These are phyloP conservation scores for Euplagia quadripunctaria DNA, from an alignment of 2,888 invertebrate genomes.

Conservation along the genomic window DNA sequence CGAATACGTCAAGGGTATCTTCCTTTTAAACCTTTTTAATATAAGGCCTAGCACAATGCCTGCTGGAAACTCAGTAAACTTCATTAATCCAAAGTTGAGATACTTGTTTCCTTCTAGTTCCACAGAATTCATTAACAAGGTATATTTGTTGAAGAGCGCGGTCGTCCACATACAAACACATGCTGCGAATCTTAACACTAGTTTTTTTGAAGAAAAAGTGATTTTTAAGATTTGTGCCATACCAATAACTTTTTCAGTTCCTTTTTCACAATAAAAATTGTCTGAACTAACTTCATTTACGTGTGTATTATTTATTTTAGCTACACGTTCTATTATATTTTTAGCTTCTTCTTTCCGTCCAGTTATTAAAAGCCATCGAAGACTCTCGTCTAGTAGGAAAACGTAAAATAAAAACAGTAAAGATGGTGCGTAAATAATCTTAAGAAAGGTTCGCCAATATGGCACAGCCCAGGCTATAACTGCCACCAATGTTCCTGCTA, in stretches of 20 bases:
- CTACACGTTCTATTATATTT: slow-evolving; percentile 86
- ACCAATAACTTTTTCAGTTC: background rate
- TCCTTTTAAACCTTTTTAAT: slow-evolving; percentile 83
- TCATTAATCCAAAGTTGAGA: slow-evolving; percentile 89
- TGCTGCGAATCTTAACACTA: slow-evolving; percentile 61
- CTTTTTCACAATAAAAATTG: background rate
- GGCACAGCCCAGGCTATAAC: slow-evolving; percentile 64
- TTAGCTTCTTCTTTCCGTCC: slow-evolving; percentile 88
- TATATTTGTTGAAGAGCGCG: slow-evolving; percentile 84
- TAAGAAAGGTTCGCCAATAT: slow-evolving; percentile 90
- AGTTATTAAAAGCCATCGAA: slow-evolving; percentile 92
- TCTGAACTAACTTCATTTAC: background rate
- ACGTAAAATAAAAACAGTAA: background rate
- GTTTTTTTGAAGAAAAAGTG: slow-evolving; percentile 56
- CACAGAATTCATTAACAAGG: slow-evolving; percentile 90
- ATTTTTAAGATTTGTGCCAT: slow-evolving; percentile 26
- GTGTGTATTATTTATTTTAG: slow-evolving; percentile 65
- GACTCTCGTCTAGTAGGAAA: slow-evolving; percentile 86
- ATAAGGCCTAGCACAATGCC: slow-evolving; percentile 82
- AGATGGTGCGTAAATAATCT: slow-evolving; percentile 51
- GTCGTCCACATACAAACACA: slow-evolving; percentile 70
- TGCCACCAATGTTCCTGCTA: slow-evolving; percentile 15
- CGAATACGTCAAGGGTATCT: slow-evolving; percentile 65
- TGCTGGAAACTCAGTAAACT: slow-evolving; percentile 86
- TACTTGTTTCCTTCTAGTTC: slow-evolving; percentile 91